Evolutionary conservation across 1,140 invertebrate genomes (phyloP).

Genomic region (Cotesia chilonis): DNA sequence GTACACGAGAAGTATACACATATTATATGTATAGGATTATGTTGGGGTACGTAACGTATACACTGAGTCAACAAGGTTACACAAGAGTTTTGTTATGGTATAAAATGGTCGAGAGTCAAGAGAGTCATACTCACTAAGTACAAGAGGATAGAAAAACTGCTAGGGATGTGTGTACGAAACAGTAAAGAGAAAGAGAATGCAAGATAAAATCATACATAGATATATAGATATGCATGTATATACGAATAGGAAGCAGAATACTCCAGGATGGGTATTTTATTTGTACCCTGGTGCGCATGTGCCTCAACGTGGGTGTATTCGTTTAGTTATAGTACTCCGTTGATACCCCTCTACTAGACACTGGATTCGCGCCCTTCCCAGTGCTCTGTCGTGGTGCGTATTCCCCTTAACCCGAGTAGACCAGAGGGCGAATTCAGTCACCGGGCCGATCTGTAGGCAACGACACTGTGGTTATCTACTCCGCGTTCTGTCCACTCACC

Average conservation of each 20-base stretch:
- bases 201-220: constrained; percentile 12
- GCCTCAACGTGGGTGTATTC: constrained; percentile 55
- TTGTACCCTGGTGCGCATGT: constrained; percentile 44
- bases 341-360: constrained; percentile 43
- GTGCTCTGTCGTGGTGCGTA: constrained; percentile 37
- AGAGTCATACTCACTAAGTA: no score
- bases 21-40: no score
- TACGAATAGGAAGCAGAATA: constrained; percentile 7
- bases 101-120: no score
- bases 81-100: no score
- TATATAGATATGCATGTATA: neutral
- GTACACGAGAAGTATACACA: no score
- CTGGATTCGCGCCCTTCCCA: constrained; percentile 37
- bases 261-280: constrained; percentile 20
- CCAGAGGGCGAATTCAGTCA: constrained; percentile 55
- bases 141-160: neutral
- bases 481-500: constrained; percentile 39
- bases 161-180: constrained; percentile 9
- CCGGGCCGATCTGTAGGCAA: constrained; percentile 60
- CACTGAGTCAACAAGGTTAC: no score
- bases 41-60: no score
- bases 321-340: constrained; percentile 47
- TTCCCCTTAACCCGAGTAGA: constrained; percentile 52
- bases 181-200: constrained; percentile 25
- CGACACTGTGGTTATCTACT: constrained; percentile 53